Conservation (phyloP, 2,888 invertebrate species). For the Ceramica pisi region DNA sequence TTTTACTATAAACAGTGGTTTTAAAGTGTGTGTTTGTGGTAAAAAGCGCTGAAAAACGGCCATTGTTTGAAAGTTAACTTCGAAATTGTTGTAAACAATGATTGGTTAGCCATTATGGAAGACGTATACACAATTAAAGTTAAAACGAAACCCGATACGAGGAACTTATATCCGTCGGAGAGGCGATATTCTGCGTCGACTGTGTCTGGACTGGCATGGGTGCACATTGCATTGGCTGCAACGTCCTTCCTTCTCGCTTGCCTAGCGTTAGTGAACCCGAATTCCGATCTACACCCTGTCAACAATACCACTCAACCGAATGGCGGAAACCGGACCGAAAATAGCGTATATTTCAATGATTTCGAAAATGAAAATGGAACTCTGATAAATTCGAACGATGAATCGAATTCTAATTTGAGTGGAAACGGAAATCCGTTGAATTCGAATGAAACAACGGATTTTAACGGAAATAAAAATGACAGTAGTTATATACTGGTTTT, state of each 20-base stretch:
- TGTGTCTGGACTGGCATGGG: slow-evolving; percentile 92
- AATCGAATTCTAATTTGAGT: slow-evolving; percentile 60
- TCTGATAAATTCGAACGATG: slow-evolving; percentile 49
- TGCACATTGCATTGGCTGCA: slow-evolving; percentile 91
- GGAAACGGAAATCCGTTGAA: slow-evolving; percentile 49
- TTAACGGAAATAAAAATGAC: slow-evolving; percentile 63
- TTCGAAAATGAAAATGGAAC: slow-evolving; percentile 53
- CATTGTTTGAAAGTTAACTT: slow-evolving; percentile 58
- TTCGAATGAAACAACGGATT: slow-evolving; percentile 55
- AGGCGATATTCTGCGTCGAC: slow-evolving; percentile 93
- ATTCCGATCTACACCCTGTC: slow-evolving; percentile 58
- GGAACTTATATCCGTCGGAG: slow-evolving; percentile 92
- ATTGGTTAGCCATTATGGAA: slow-evolving; percentile 88
- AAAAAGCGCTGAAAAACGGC: slow-evolving; percentile 16
- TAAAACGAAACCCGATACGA: slow-evolving; percentile 91
- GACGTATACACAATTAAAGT: slow-evolving; percentile 93
- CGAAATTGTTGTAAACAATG: slow-evolving; percentile 68
- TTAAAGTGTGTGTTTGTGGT: slow-evolving; percentile 31
- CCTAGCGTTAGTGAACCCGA: slow-evolving; percentile 86
- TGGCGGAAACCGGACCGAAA: slow-evolving; percentile 42
- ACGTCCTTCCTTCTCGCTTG: slow-evolving; percentile 91
- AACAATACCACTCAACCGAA: slow-evolving; percentile 46
- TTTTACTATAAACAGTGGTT: slow-evolving; percentile 37
- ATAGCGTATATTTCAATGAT: slow-evolving; percentile 30
- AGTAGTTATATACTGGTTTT: slow-evolving; percentile 81